Evolutionary conservation across 2,888 invertebrate species (phyloP).

Genomic region (Drosophila paramelanica): DNA sequence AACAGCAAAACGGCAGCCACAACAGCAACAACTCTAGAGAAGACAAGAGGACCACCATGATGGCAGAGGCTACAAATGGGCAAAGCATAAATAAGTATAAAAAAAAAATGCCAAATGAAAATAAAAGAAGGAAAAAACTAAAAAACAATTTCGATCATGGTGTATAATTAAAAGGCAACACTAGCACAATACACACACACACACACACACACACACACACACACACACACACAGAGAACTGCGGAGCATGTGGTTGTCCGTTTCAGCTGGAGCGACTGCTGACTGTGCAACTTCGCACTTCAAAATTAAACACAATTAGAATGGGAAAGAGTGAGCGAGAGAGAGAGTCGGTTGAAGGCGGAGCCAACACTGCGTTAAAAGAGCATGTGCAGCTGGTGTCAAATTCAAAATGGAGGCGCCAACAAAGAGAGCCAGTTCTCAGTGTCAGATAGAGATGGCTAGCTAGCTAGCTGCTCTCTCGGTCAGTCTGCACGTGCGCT

Average conservation of each 20-base stretch:
- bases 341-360: conserved; percentile 49
- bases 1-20: conserved; percentile 74
- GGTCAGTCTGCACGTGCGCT: conserved; percentile 31
- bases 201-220: conserved; percentile 18
- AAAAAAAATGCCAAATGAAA: conserved; percentile 72
- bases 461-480: conserved; percentile 17
- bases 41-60: conserved; percentile 80
- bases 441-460: conserved; percentile 33
- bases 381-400: conserved; percentile 61
- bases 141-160: conserved; percentile 79
- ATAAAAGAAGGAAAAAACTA: conserved; percentile 42
- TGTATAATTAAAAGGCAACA: conserved; percentile 80
- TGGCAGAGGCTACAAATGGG: conserved; percentile 75
- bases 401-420: conserved; percentile 84
- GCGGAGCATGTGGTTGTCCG: conserved; percentile 43
- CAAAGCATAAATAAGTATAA: conserved; percentile 71
- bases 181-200: conserved; percentile 32
- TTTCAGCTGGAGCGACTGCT: conserved; percentile 52
- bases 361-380: conserved; percentile 62
- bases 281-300: conserved; percentile 82
- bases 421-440: conserved; percentile 43
- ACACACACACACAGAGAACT: conserved; percentile 2
- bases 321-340: conserved; percentile 13
- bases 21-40: conserved; percentile 49
- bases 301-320: conserved; percentile 78